phyloP scores from a whole-genome alignment of 2,888 invertebrate genomes.

The Leptopilina myrica region DNA sequence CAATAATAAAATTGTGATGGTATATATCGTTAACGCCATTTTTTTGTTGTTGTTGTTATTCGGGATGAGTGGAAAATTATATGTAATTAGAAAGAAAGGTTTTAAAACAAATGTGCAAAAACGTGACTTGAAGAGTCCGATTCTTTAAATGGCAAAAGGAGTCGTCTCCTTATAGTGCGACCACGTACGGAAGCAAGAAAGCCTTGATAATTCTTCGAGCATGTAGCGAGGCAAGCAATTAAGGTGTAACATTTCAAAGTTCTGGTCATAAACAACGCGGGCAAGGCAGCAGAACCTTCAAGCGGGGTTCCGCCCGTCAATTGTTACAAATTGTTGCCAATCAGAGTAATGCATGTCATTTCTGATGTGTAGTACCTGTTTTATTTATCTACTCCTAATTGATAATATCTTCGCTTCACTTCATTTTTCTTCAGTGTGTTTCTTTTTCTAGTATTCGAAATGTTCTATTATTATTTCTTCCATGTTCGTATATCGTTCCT shows the following conservation, averaged over 20 bases:
- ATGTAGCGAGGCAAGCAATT: constrained; percentile 69
- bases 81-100: constrained; percentile 31
- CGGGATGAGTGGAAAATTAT: constrained; percentile 11
- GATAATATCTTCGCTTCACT: constrained; percentile 55
- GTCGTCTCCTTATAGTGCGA: constrained; percentile 28
- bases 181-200: constrained; percentile 56
- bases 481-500: too few relatives aligned
- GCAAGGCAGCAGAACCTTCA: constrained; percentile 74
- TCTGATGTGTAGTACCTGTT: constrained; percentile 53
- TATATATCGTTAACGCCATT: constrained; percentile 32
- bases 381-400: constrained; percentile 67
- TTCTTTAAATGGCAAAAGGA: constrained; percentile 39
- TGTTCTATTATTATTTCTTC: too few relatives aligned
- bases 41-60: constrained; percentile 2
- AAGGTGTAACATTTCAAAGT: constrained; percentile 70
- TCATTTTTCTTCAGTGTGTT: constrained; percentile 38
- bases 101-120: constrained; percentile 47
- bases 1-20: constrained; percentile 26
- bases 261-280: constrained; percentile 73
- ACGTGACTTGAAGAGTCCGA: constrained; percentile 48
- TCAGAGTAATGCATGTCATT: constrained; percentile 71
- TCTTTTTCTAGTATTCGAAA: neutral
- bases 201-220: constrained; percentile 68
- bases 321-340: constrained; percentile 76
- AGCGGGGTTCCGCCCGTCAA: constrained; percentile 72